Evolutionary conservation across 2,888 invertebrate species (phyloP), one percentile per base, ranked within the genome.

Genomic region (Ypsolopha sequella): DNA sequence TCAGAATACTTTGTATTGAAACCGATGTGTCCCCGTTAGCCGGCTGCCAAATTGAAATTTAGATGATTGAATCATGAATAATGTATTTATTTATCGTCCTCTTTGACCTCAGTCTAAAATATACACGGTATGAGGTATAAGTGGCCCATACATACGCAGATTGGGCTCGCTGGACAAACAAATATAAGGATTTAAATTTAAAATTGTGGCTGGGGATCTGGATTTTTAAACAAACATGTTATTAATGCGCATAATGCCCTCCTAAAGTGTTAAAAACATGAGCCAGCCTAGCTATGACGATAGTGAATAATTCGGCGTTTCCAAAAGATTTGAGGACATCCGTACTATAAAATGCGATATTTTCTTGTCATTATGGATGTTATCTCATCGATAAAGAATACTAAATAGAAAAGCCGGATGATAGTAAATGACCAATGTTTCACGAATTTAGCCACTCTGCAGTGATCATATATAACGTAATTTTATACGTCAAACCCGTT

Each of bases 21-120:
- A 75, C 69, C 69, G 67, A 72, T 60, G 65, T 80, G 80, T 82
- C 84, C 84, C 84, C 84, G 82, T 82, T 84, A 81, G 72, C 77
- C 65, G 68, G 68, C 66, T 66, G 65, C 63, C 63, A 62, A 66
- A 79, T 84, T 80, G 81, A 84, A 84, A 76, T 85, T 80, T 72
- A 82, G 70, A 84, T 84, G 64, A 60, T 60, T 64, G 68, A 76
- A 81, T 79, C 68, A 76, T 75, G 79, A 50, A 76, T 79, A 78
- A 72, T 73, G 77, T 77, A 81, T 78, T 63, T 73, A 69, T 75
- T 73, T 71, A 70, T 73, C 75, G 78, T 76, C 70, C 72, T 70
- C 56, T 57, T 59, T 70, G 81, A 81, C 82, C 82, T 80, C 81
- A 57, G 60, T 70, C 68, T 69, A 14, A 44, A 38, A 66, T 68